phyloP scores from a whole-genome alignment of 1,140 invertebrate species.

The Euura lappo region DNA sequence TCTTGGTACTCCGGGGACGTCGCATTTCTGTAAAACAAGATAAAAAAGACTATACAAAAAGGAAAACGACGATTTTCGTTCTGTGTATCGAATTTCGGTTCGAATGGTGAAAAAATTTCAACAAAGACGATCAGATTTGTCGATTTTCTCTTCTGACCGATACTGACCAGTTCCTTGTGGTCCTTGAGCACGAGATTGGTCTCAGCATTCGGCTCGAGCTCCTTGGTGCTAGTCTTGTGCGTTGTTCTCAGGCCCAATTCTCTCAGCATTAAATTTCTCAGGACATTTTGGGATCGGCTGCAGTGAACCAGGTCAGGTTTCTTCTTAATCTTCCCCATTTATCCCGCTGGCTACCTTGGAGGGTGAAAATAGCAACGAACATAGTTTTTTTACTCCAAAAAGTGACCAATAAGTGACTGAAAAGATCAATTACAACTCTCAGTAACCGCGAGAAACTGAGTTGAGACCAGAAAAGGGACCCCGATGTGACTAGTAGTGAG shows the following conservation, averaged over 20 bases:
- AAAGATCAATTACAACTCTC: too few species aligned
- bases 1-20: constrained; percentile 74
- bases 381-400: too few species aligned
- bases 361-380: too few species aligned
- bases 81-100: not conserved
- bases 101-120: constrained; percentile 26
- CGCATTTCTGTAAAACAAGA: constrained; percentile 67
- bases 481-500: too few species aligned
- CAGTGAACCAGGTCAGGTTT: constrained; percentile 34
- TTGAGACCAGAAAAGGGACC: too few species aligned
- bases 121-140: constrained; percentile 14
- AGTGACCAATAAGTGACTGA: too few species aligned
- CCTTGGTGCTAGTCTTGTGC: constrained; percentile 43
- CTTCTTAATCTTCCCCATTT: constrained; percentile 47
- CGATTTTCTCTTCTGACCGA: constrained; percentile 1
- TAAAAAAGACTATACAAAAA: constrained; percentile 20
- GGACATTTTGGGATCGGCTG: constrained; percentile 43
- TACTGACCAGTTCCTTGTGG: constrained; percentile 60
- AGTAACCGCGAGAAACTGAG: too few species aligned
- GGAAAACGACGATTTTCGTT: not conserved
- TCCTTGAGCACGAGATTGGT: constrained; percentile 60
- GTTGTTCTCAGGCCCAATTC: constrained; percentile 46
- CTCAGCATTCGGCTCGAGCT: constrained; percentile 61
- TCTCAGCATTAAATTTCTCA: constrained; percentile 49
- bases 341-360: constrained; percentile 12